Evolutionary conservation across 2,888 invertebrate species (phyloP).

Genomic region (Tupiocoris notatus): DNA sequence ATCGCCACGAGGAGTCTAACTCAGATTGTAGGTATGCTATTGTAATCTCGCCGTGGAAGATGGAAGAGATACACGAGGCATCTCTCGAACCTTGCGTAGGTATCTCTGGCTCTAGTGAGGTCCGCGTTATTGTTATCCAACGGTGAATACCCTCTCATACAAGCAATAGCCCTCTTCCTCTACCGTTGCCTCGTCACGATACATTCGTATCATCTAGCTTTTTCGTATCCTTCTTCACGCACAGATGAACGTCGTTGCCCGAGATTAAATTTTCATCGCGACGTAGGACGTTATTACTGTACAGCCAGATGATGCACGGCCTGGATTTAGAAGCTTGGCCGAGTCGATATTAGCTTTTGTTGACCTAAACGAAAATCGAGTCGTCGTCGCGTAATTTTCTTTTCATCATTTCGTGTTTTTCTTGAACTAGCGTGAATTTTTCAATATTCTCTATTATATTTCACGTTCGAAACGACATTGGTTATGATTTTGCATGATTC

Average conservation of each 20-base stretch:
- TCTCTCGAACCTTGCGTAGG: too few relatives aligned
- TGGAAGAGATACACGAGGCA: too few relatives aligned
- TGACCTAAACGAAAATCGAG: too few relatives aligned
- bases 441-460: too few relatives aligned
- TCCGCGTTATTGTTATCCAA: background rate
- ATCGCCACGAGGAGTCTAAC: background rate
- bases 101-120: background rate
- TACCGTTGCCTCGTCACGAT: background rate
- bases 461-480: too few relatives aligned
- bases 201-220: background rate
- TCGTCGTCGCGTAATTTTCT: too few relatives aligned
- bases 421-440: too few relatives aligned
- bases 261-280: background rate
- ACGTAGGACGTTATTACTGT: background rate
- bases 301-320: background rate
- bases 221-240: too few relatives aligned
- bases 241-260: background rate
- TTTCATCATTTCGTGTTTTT: too few relatives aligned
- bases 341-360: too few relatives aligned
- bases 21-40: background rate
- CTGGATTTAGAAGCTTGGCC: too few relatives aligned
- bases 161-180: background rate
- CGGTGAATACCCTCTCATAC: background rate
- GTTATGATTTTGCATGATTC: too few relatives aligned
- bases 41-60: background rate